These are phyloP conservation scores for pig (Sus scrofa) DNA, from an alignment of 2,113 vertebrate species.

Conservation along the genomic window DNA sequence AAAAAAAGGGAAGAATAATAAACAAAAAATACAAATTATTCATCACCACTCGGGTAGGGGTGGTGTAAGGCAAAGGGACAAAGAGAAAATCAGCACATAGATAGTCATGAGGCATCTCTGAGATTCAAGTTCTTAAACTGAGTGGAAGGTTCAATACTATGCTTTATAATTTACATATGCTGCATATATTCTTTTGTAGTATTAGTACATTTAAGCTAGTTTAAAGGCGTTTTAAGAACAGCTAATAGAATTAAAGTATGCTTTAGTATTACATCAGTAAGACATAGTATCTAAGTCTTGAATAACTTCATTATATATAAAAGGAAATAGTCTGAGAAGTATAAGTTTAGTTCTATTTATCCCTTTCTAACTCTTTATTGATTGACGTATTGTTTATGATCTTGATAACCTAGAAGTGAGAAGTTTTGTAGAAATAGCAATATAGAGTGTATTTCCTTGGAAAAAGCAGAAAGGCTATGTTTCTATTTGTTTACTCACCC, in stretches of 20 bases:
- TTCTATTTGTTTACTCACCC: slow-evolving; percentile 26
- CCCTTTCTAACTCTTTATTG: not conserved
- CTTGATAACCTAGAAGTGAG: slow-evolving; percentile 31
- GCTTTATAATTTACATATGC: not conserved
- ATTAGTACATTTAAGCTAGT: not conserved
- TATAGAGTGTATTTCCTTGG: not conserved
- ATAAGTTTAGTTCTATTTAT: slow-evolving; percentile 16
- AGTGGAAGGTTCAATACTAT: not conserved
- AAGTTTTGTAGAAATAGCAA: not conserved
- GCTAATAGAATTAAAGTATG: not conserved
- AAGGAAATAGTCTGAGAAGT: not conserved
- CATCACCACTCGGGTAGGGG: not conserved
- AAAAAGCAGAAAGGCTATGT: not conserved
- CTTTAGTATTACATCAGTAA: slow-evolving; percentile 24
- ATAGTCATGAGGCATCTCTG: not conserved
- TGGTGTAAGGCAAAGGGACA: not conserved
- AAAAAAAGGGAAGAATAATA: not conserved
- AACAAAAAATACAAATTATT: slow-evolving; percentile 13
- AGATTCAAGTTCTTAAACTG: not conserved
- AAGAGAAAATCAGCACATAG: not conserved
- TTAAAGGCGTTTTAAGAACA: not conserved
- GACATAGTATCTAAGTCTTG: not conserved
- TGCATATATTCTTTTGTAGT: not conserved
- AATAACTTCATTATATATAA: slow-evolving; percentile 7
- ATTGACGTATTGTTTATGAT: not conserved